A percentile compares a stretch with the other conserved stretches of the same genome.
phyloP scores from a whole-genome alignment of 1,140 invertebrate species.

The Manduca sexta region DNA sequence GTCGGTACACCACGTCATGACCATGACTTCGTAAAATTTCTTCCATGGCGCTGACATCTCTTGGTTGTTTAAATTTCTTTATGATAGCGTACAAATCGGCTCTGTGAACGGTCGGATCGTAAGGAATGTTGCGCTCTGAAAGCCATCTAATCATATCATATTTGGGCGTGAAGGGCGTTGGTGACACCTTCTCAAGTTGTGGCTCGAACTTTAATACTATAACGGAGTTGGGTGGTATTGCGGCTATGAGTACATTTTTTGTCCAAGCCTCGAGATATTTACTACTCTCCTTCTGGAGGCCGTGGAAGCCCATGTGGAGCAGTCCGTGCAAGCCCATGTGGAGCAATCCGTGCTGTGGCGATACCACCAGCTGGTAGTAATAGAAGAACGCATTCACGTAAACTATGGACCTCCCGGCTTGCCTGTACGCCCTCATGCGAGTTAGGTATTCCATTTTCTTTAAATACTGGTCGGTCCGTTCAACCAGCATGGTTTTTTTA shows the following conservation, averaged over 20 bases:
- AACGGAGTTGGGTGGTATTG: no score
- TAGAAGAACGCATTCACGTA: background rate
- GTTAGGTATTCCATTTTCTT: constrained; percentile 3
- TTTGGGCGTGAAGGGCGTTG: background rate
- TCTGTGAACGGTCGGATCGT: background rate
- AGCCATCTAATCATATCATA: constrained; percentile 3
- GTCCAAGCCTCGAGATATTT: no score
- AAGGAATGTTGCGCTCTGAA: background rate
- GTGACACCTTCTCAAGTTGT: no score
- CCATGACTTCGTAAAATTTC: background rate
- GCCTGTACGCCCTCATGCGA: constrained; percentile 1
- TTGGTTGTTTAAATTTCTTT: background rate
- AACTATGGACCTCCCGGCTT: background rate
- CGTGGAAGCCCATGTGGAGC: no score
- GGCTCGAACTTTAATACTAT: no score
- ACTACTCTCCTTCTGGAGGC: no score
- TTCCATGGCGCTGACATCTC: background rate
- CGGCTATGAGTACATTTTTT: no score
- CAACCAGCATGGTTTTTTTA: constrained; percentile 4
- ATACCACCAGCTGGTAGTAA: no score
- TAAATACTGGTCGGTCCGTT: constrained; percentile 1
- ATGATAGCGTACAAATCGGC: constrained; percentile 2
- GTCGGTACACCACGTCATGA: constrained; percentile 2
- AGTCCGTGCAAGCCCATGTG: no score
- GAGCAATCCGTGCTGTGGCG: no score